Evolutionary conservation across 2,888 invertebrate genomes (phyloP).

Genomic region (Odontocolon sp.): DNA sequence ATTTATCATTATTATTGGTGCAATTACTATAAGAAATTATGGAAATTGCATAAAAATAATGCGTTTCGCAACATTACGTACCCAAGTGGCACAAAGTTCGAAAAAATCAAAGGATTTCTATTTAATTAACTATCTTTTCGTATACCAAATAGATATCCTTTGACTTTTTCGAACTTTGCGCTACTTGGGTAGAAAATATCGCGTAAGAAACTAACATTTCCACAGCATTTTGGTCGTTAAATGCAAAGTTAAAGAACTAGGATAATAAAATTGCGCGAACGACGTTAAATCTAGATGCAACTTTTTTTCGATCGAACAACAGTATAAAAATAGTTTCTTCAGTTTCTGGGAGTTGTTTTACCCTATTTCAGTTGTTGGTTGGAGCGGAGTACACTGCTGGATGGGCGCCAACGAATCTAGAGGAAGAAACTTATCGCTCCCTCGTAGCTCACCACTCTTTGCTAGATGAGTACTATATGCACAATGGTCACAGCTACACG

Average conservation of each 20-base stretch:
- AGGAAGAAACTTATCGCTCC: conserved; percentile 68
- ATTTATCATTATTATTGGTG: neutral
- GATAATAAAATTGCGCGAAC: neutral
- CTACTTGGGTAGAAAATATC: no score
- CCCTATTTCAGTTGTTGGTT: conserved; percentile 70
- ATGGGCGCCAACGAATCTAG: conserved; percentile 73
- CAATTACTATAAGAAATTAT: neutral
- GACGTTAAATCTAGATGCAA: no score
- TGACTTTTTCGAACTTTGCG: no score
- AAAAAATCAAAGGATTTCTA: no score
- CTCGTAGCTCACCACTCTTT: conserved; percentile 67
- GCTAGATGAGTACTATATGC: conserved; percentile 72
- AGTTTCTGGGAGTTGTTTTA: neutral
- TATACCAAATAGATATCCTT: no score
- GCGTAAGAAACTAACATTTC: no score
- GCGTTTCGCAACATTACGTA: no score
- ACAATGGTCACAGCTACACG: conserved; percentile 70
- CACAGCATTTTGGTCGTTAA: no score
- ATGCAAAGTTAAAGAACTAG: no score
- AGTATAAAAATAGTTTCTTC: neutral
- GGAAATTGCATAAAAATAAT: no score
- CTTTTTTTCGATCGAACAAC: neutral
- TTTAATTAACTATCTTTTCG: no score
- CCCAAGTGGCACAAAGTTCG: no score
- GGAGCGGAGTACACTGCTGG: conserved; percentile 74